A percentile compares a stretch with the other conserved stretches of the same genome.
Conservation (phyloP, 2,888 invertebrate genomes). For the Mesoligia furuncula region DNA sequence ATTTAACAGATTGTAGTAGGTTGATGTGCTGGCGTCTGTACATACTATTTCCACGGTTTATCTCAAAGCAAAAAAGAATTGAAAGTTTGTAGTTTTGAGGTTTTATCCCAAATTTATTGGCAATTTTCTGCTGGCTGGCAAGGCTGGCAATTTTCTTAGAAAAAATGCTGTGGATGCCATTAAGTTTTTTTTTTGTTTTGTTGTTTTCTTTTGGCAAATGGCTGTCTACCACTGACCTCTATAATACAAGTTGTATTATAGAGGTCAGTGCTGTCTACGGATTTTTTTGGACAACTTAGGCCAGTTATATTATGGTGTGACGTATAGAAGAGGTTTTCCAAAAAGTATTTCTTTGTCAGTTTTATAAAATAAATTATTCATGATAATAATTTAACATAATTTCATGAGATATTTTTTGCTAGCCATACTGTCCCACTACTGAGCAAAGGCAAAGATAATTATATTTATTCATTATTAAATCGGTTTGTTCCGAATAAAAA, state of each 20-base stretch:
- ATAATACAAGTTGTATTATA: too few relatives aligned
- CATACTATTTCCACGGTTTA: neutral
- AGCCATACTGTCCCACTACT: neutral
- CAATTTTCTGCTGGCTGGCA: too few relatives aligned
- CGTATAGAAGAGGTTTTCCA: neutral
- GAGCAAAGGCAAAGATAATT: neutral
- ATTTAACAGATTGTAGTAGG: too few relatives aligned
- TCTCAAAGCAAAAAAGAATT: neutral
- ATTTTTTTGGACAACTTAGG: neutral
- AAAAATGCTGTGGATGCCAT: neutral
- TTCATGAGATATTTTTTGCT: neutral
- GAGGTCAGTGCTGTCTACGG: fast-evolving
- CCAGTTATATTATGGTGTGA: neutral
- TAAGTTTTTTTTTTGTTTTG: neutral
- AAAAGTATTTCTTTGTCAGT: slow-evolving; percentile 3
- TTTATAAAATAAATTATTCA: neutral
- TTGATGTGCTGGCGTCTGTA: too few relatives aligned
- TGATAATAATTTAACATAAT: too few relatives aligned
- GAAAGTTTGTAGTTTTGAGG: slow-evolving; percentile 1
- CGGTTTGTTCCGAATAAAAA: neutral
- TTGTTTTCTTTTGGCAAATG: neutral
- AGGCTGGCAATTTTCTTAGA: neutral
- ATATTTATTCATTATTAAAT: neutral
- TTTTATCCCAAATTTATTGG: neutral
- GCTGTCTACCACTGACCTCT: too few relatives aligned